Evolutionary conservation across 2,888 invertebrate species (phyloP).

Genomic region (Eupithecia subumbrata): DNA sequence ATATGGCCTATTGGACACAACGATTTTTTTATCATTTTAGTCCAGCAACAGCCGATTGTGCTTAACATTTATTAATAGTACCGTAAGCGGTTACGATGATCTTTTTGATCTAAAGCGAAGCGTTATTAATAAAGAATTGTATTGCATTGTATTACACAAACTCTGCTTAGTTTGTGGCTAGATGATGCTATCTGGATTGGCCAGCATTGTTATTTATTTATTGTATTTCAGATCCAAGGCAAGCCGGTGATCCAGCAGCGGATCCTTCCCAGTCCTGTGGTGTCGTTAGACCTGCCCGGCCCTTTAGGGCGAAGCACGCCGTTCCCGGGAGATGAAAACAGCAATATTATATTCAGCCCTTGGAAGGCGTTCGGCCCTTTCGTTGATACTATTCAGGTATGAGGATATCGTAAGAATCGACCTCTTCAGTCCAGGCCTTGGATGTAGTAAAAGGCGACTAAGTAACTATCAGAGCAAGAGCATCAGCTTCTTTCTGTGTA

Average conservation of each 20-base stretch:
- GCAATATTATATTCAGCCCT: slow-evolving; percentile 79
- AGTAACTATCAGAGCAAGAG: background rate
- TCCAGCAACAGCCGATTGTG: background rate
- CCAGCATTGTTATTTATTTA: too few species aligned
- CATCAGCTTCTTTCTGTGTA: background rate
- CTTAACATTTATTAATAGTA: too few species aligned
- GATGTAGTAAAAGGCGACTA: background rate
- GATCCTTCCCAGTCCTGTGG: slow-evolving; percentile 76
- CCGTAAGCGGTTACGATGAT: background rate
- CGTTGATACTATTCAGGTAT: slow-evolving; percentile 77
- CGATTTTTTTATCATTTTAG: too few species aligned
- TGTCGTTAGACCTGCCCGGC: slow-evolving; percentile 70
- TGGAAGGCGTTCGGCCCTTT: slow-evolving; percentile 81
- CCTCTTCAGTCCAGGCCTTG: background rate
- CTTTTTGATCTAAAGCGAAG: background rate
- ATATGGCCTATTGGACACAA: too few species aligned
- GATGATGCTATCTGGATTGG: too few species aligned
- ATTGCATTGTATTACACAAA: too few species aligned
- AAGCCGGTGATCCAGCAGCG: slow-evolving; percentile 78
- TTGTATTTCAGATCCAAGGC: slow-evolving; percentile 69
- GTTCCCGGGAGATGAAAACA: slow-evolving; percentile 72
- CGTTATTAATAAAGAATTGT: too few species aligned
- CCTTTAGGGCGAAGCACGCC: slow-evolving; percentile 55
- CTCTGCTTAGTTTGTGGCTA: too few species aligned
- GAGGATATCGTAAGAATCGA: background rate